Base-by-base conservation (phyloP, 2,113 vertebrate genomes). In the Rynchops niger region DNA sequence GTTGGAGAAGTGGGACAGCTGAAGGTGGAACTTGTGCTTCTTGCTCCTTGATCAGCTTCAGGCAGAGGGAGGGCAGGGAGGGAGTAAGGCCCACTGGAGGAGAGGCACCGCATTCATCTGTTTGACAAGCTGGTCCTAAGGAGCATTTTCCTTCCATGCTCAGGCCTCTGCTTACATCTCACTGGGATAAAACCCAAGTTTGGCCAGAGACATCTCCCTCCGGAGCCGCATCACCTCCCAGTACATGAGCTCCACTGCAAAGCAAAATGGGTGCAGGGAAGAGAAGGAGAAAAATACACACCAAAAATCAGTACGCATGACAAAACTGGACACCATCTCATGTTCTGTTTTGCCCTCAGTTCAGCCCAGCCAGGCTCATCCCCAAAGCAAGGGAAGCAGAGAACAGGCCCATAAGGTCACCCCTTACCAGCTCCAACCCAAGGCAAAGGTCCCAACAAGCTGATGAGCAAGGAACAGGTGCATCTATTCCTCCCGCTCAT, bases 171-270 rank as follows among this genome's bases (percentile, higher is more conserved):
- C 83, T 98, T 98, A 99, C 84, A 98, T 98, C 95, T 99, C 98
- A 15, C 98, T 99, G 26, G 98, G 96, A 95, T 98, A 99, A 98
- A 99, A 99, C 26, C 99, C 99, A 45, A 99, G 98, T 92, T 99
- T 99, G 93, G 99, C 99, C 97, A 99, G 95, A 4, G 98, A 98
- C 99, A 99, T 99, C 97, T 99, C 99, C 96, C 98, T 98, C 55
- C 99, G 98, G 76, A 99, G 98, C 91, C 99, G 98, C 97, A 98
- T 99, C 92, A 99, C 97, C 96, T 99, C 99, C 99, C 99, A 99
- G 97, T 99, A 99, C 99, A 99, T 99, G 92, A 98, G 98, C 96
- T 99, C 99, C 86, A 98, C 99, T 99, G 98, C n/a, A 96, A 50
- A 52, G 73, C 42, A 65, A 80, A 79, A 43, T 0, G 0, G 5